Percentiles rank a stretch among this genome's conserved stretches.
Evolutionary conservation across 2,888 invertebrate species (phyloP).

Genomic region (Phasia obesa): DNA sequence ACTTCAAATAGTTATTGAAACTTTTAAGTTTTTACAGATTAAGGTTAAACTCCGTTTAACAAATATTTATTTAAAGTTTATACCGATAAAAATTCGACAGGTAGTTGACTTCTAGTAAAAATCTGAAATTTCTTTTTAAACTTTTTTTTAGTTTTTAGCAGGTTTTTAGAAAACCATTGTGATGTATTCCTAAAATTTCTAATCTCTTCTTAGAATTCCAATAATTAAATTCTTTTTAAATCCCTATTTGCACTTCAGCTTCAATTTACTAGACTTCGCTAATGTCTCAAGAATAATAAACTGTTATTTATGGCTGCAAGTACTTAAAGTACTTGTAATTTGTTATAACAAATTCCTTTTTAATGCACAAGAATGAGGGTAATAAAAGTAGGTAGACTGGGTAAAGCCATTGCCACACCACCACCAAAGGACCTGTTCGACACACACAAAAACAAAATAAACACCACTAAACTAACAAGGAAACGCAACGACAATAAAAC

Average conservation of each 20-base stretch:
- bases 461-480: conserved; percentile 6
- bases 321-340: not conserved
- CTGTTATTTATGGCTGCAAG: conserved; percentile 10
- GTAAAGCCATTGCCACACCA: not conserved
- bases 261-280: not conserved
- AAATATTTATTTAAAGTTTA: too few relatives aligned
- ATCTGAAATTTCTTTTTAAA: too few relatives aligned
- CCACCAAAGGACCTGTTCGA: not conserved
- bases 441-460: not conserved
- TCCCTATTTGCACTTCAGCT: not conserved
- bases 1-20: too few relatives aligned
- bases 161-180: too few relatives aligned
- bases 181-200: too few relatives aligned
- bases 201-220: too few relatives aligned
- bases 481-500: not conserved
- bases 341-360: conserved; percentile 15
- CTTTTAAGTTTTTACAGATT: too few relatives aligned
- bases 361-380: not conserved
- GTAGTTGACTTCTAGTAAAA: too few relatives aligned
- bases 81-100: too few relatives aligned
- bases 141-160: too few relatives aligned
- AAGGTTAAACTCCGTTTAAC: too few relatives aligned
- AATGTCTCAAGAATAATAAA: not conserved
- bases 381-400: not conserved
- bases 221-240: not conserved